These are phyloP conservation scores for Adrianichthys oophorus DNA, from an alignment of 2,797 vertebrate genomes.

Conservation along the genomic window DNA sequence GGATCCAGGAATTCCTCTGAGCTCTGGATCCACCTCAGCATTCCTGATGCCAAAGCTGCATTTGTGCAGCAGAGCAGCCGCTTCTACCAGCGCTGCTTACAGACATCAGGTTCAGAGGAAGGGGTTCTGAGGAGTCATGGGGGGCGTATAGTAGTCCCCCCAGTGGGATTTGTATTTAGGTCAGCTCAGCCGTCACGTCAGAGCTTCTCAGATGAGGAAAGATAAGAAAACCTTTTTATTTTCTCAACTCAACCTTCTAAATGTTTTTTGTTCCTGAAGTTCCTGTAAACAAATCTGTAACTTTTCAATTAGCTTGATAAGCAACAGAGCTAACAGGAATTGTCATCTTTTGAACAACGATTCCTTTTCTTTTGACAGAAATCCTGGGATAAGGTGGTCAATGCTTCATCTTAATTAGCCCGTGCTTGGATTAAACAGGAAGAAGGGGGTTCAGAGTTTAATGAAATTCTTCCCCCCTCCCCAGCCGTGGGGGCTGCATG, in stretches of 20 bases:
- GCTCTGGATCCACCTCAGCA: constrained; percentile 68
- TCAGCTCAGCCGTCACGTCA: constrained; percentile 53
- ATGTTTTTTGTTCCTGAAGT: constrained; percentile 5
- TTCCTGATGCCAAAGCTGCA: constrained; percentile 59
- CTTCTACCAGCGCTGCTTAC: constrained; percentile 61
- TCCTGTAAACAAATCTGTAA: too few species aligned
- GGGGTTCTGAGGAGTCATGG: constrained; percentile 34
- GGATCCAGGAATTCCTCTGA: constrained; percentile 55
- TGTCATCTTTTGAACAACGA: constrained; percentile 2
- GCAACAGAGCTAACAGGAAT: too few species aligned
- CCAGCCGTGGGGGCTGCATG: constrained; percentile 13
- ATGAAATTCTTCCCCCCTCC: constrained; percentile 16
- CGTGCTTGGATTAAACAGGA: constrained; percentile 13
- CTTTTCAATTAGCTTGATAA: too few species aligned
- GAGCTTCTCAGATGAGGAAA: constrained; percentile 25
- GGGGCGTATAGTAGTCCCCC: constrained; percentile 19
- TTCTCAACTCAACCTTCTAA: neutral
- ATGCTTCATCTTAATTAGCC: constrained; percentile 23
- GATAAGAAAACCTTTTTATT: neutral
- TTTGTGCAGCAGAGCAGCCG: constrained; percentile 68
- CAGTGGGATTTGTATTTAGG: constrained; percentile 56
- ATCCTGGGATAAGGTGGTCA: neutral
- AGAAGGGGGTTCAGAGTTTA: constrained; percentile 30
- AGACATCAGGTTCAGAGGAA: constrained; percentile 60
- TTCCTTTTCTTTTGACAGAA: constrained; percentile 1